These are phyloP conservation scores for Meiosimyza decipiens DNA, from an alignment of 2,888 invertebrate species.

Conservation along the genomic window DNA sequence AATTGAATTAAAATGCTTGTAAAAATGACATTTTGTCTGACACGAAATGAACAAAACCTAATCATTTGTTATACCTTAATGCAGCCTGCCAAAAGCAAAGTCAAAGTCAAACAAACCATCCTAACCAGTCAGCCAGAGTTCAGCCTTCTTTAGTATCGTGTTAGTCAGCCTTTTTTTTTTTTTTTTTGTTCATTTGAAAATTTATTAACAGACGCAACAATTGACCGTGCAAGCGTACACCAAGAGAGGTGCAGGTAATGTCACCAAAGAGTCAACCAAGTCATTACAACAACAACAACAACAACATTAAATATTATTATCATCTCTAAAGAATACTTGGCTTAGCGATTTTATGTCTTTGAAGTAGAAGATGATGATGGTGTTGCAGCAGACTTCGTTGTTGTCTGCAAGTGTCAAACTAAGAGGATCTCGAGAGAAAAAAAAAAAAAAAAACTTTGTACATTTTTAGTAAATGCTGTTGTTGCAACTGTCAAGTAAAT, in stretches of 20 bases:
- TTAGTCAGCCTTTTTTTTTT: conserved; percentile 35
- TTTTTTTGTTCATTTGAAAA: conserved; percentile 39
- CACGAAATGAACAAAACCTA: conserved; percentile 53
- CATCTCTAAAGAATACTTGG: conserved; percentile 20
- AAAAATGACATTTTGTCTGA: conserved; percentile 60
- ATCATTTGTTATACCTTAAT: conserved; percentile 52
- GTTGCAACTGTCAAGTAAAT: conserved; percentile 46
- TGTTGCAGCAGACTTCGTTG: neutral
- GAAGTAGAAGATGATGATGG: conserved; percentile 9
- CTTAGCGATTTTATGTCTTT: conserved; percentile 32
- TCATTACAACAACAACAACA: conserved; percentile 7
- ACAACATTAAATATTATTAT: conserved; percentile 13
- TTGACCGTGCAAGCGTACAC: conserved; percentile 38
- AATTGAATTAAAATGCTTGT: conserved; percentile 56
- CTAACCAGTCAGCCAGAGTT: conserved; percentile 16
- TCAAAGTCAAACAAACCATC: conserved; percentile 17
- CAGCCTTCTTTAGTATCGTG: no score
- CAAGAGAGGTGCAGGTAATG: conserved; percentile 33
- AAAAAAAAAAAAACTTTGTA: neutral
- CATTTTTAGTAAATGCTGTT: conserved; percentile 12
- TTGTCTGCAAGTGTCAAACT: no score
- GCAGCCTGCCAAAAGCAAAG: conserved; percentile 30
- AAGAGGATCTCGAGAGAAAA: no score
- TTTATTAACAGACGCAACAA: conserved; percentile 43
- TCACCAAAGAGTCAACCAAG: conserved; percentile 35